Evolutionary conservation across 1,140 invertebrate genomes (phyloP).

Genomic region (Zophobas morio): DNA sequence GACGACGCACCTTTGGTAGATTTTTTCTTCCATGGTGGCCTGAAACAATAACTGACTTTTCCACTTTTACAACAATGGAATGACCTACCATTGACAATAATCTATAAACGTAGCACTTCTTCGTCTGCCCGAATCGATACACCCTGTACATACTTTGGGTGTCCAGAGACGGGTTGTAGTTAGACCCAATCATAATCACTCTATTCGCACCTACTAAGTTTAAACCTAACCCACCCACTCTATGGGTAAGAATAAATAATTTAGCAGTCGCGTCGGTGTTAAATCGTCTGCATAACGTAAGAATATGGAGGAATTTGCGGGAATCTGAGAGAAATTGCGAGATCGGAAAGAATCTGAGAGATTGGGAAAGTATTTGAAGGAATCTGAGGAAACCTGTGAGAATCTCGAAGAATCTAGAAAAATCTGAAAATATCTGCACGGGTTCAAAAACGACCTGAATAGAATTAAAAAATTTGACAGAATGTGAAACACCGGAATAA

Average conservation of each 20-base stretch:
- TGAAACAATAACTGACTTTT: conserved; percentile 58
- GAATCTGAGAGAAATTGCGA: too few relatives aligned
- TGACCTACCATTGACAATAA: conserved; percentile 88
- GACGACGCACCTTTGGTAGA: conserved; percentile 96
- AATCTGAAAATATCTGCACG: too few relatives aligned
- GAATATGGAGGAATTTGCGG: too few relatives aligned
- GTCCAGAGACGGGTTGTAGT: conserved; percentile 98
- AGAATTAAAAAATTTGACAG: too few relatives aligned
- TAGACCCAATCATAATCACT: conserved; percentile 97
- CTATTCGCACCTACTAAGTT: conserved; percentile 97
- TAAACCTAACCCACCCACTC: conserved; percentile 95
- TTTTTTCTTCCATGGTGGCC: conserved; percentile 99
- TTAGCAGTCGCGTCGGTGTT: background rate
- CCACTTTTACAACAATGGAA: background rate
- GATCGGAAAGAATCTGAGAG: too few relatives aligned
- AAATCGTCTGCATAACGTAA: conserved; percentile 73
- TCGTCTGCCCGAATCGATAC: conserved; percentile 93
- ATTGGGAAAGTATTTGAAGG: too few relatives aligned
- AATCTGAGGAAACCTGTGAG: too few relatives aligned
- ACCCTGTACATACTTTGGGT: conserved; percentile 98
- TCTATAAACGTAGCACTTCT: conserved; percentile 97
- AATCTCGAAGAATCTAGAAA: too few relatives aligned
- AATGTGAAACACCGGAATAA: too few relatives aligned
- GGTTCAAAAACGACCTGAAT: too few relatives aligned
- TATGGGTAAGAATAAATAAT: conserved; percentile 96